Percentiles rank a stretch among this genome's conserved stretches.
Evolutionary conservation across 2,113 vertebrate species (phyloP).

Genomic region (Sprattus sprattus): DNA sequence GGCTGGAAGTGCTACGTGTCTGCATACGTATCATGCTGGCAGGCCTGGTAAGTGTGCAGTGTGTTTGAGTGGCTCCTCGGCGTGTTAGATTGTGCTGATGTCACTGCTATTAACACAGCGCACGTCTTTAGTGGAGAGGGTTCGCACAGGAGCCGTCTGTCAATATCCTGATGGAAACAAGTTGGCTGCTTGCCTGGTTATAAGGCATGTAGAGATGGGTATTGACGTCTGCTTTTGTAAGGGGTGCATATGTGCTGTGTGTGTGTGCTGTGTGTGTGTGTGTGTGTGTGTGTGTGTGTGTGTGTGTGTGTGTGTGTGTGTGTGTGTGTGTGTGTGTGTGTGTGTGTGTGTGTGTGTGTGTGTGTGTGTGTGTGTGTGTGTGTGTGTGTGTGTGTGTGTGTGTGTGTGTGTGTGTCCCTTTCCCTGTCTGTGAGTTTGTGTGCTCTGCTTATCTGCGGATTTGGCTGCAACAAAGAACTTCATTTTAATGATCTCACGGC

Average conservation of each 20-base stretch:
- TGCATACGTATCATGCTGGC: too few relatives aligned
- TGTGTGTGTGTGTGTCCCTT: neutral
- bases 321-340: neutral
- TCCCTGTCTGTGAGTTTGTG: neutral
- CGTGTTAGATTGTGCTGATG: neutral
- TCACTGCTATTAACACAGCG: neutral
- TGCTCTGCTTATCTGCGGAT: neutral
- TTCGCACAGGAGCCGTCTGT: neutral
- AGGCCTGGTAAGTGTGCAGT: neutral
- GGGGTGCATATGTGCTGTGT: neutral
- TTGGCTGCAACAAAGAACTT: conserved; percentile 36
- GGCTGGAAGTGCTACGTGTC: too few relatives aligned
- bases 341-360: neutral
- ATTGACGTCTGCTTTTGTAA: neutral
- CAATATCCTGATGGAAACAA: conserved; percentile 7
- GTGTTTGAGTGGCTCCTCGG: neutral
- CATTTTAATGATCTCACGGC: conserved; percentile 43
- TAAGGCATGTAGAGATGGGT: conserved; percentile 7
- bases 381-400: neutral
- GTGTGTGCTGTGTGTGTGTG: neutral
- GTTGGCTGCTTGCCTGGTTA: neutral
- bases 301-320: neutral
- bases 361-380: neutral
- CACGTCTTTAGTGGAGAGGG: neutral
- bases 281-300: neutral